Base-by-base conservation (phyloP, 2,797 vertebrate species). In the Bovichtus diacanthus region DNA sequence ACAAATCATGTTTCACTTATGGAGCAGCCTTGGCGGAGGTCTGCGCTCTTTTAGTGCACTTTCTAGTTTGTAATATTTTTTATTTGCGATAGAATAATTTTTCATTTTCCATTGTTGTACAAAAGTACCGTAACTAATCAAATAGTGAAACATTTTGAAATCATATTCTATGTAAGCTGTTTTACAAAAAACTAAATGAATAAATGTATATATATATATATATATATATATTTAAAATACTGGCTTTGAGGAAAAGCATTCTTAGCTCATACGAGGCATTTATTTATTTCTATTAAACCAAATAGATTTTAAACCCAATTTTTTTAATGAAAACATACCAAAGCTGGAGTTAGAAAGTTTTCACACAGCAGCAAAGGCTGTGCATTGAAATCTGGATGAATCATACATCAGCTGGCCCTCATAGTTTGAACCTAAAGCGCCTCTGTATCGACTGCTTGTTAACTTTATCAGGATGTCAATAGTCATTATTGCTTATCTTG, bases 401-500 rank as follows among this genome's bases (percentile, higher is more conserved):
- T 78, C 80, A 73, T 63, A 63, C 0, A 4, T 51, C 51, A 38
- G 9, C 61, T 27, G 54, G 23, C 25, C 39, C 75, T 87, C 78
- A 82, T 88, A 88, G 82, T 90, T 87, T 83, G 77, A 92, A 84
- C 86, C 89, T 79, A 78, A 88, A 85, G 86, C 78, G 12, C 67
- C 55, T 76, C 81, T 64, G 12, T 65, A 90, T 90, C 65, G 87
- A 90, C 79, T 64, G 68, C 62, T 81, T 78, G 84, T 91, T 91
- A 86, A 83, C 87, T 87, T 91, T 83, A 94, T 94, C 87, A 92
- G 82, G 68, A 88, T 90, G 93, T 81, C 93, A 92, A 93, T 94
- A 91, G 74, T 80, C 85, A 87, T 92, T 92, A 93, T 90, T 82
- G 84, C 83, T 87, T 89, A 90, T 90, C 90, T 92, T 91, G 89